Percentiles rank a stretch among this genome's conserved stretches.
These are phyloP conservation scores for Oostethus manadensis DNA, from an alignment of 2,113 vertebrate species.

Conservation along the genomic window DNA sequence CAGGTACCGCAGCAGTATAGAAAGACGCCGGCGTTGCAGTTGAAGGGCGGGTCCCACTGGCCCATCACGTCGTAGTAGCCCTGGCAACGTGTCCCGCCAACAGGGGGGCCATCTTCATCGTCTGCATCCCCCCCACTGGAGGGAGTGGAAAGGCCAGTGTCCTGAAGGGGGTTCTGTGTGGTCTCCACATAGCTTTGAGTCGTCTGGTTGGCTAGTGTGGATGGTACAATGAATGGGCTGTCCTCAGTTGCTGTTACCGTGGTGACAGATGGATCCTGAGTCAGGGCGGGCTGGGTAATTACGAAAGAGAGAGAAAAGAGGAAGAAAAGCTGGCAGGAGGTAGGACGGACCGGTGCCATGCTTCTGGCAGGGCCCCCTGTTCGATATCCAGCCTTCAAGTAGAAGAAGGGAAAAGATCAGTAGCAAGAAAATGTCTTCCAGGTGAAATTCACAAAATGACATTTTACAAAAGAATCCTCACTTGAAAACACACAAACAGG, in stretches of 20 bases:
- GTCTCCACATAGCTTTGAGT: constrained; percentile 36
- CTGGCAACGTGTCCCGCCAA: constrained; percentile 80
- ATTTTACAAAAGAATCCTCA: too few species aligned
- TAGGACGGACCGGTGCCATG: constrained; percentile 37
- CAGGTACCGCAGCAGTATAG: constrained; percentile 95
- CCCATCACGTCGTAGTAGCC: constrained; percentile 99
- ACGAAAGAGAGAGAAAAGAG: constrained; percentile 28
- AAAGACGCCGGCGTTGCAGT: constrained; percentile 90
- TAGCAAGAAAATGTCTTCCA: neutral
- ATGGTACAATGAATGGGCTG: constrained; percentile 24
- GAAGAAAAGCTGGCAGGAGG: constrained; percentile 31
- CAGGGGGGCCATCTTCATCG: constrained; percentile 67
- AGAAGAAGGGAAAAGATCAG: constrained; percentile 5
- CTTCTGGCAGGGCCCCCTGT: constrained; percentile 24
- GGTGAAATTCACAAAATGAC: neutral
- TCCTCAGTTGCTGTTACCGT: constrained; percentile 25
- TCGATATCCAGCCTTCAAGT: constrained; percentile 19
- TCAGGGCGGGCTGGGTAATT: constrained; percentile 16
- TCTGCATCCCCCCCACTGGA: constrained; percentile 63
- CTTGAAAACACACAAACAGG: too few species aligned
- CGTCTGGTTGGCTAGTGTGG: constrained; percentile 47
- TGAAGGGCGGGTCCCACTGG: constrained; percentile 97
- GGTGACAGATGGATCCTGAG: constrained; percentile 50
- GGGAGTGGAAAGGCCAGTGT: constrained; percentile 66
- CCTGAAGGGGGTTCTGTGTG: constrained; percentile 50